Base-by-base conservation (phyloP, 1,140 invertebrate genomes). In the Danaus melanippus region DNA sequence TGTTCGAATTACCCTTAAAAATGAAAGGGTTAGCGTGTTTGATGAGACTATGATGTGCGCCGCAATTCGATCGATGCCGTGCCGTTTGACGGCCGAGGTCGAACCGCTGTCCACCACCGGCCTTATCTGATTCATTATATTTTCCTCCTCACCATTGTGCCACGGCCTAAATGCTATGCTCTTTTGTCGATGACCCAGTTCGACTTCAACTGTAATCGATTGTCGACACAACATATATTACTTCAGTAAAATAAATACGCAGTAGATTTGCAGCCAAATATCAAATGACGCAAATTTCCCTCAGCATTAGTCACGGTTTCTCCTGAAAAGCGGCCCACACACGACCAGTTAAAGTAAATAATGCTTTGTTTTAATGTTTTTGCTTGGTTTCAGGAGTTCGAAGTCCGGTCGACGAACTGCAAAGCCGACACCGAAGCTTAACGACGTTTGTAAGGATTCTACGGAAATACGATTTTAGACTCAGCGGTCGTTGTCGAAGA, bases 391-490 rank as follows among this genome's bases (percentile, higher is more conserved):
- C 79, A 81, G 78, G 71, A 80, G 64, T 74, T 71, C 71, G 75
- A 65, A 74, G 64, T 56, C 55, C 64, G 71, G 83, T 86, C 83
- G 73, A 73, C 74, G 83, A 83, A 83, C 83, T 86, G 76, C 73
- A 74, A 82, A 81, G 77, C 79, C 79, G 78, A 78, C 78, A 74
- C 64, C 73, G 71, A 76, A 80, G 80, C 80, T 84, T 83, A 81
- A 75, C 73, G 76, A 74, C 79, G 80, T 73, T 86, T 81, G 83
- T 84, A 81, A 80, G 83, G 83, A 86, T 86, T 86, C 83, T 74
- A 83, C 80, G 83, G 80, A 86, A 86, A 86, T 86, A 84, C 80
- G 78, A 76, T 83, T 86, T 86, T 86, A 84, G 76, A 81, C 74
- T 56, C 42, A 49, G 44, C 12, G 49, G 53, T 49, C 44, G 56